Percentiles rank a stretch among this genome's conserved stretches.
phyloP scores from a whole-genome alignment of 2,888 invertebrate genomes.

The Eristalis arbustorum region DNA sequence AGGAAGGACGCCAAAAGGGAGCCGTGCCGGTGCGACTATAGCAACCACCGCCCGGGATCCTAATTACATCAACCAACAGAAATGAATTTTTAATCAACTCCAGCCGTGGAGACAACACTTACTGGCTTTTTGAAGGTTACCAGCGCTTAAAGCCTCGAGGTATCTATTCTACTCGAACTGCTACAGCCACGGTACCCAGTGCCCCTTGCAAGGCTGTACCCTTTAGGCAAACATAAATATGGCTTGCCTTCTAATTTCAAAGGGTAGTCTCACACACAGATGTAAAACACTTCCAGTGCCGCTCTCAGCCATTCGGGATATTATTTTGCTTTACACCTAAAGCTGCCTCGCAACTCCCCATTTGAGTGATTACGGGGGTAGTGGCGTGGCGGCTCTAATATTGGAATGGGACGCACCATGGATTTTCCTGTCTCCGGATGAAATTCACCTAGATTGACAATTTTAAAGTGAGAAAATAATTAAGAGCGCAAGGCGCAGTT shows the following conservation, averaged over 20 bases:
- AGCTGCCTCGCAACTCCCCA: constrained; percentile 49
- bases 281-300: constrained; percentile 26
- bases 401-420: neutral
- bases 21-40: neutral
- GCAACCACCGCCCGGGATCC: constrained; percentile 54
- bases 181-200: neutral
- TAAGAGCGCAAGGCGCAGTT: constrained; percentile 4
- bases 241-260: constrained; percentile 49
- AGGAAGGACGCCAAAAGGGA: neutral
- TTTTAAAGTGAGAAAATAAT: constrained; percentile 35
- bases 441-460: constrained; percentile 47
- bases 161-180: constrained; percentile 34
- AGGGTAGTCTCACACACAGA: constrained; percentile 19
- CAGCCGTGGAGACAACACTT: constrained; percentile 62
- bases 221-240: neutral
- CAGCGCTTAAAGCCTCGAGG: constrained; percentile 51
- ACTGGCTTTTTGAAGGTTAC: constrained; percentile 67
- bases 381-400: neutral
- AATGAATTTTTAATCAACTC: constrained; percentile 75
- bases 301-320: constrained; percentile 49
- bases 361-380: constrained; percentile 14
- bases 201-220: neutral
- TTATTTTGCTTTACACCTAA: constrained; percentile 64
- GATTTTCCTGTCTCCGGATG: constrained; percentile 5
- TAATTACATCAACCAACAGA: constrained; percentile 73